Base-by-base conservation (phyloP, 2,888 invertebrate species). In the Pseudococcus jackbeardsleyi region DNA sequence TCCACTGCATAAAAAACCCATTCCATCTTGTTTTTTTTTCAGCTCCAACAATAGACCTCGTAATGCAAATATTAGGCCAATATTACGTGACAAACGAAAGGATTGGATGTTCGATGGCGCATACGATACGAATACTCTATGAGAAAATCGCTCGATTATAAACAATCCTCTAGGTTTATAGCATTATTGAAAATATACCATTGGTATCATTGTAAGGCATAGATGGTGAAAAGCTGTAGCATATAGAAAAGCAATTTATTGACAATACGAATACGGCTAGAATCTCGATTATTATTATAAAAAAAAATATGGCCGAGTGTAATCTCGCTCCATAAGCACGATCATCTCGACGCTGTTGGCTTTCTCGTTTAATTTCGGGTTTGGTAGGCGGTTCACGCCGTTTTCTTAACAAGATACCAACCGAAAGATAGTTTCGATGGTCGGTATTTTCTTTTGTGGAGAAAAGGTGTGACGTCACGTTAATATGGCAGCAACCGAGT, bases 281-380 rank as follows among this genome's bases (percentile, higher is more conserved):
- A 46, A 42, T 39, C 79, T 42, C 79, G 79, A 85, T 85, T 59
- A 85, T 85, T 59, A 54, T 50, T 33, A 33, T 33, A 33, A 33
- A 33, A 33, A 33, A 59, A 50, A 85, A 59, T 85, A 85, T 85
- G 85, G 85, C 85, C 85, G 85, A 85, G 50, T 59, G 19, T 59
- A 54, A 59, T 50, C 46, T 82, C 59, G 59, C 84, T 50, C 50
- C 50, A 85, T 33, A 85, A 64, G 50, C 39, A 85, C 85, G 85
- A 59, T 85, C 85, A 59, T 85, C 54, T 85, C 46, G 50, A 77
- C 50, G 87, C 87, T 87, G 79, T 79, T 68, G 79, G 87, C 87
- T 87, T 87, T 87, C 87, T 87, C 48, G 87, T 87, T 87, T 87
- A 87, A 87, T 87, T 87, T 87, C 87, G 87, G 87, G 87, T 87